phyloP scores from a whole-genome alignment of 2,888 invertebrate species.

The Scaptomyza parva region DNA sequence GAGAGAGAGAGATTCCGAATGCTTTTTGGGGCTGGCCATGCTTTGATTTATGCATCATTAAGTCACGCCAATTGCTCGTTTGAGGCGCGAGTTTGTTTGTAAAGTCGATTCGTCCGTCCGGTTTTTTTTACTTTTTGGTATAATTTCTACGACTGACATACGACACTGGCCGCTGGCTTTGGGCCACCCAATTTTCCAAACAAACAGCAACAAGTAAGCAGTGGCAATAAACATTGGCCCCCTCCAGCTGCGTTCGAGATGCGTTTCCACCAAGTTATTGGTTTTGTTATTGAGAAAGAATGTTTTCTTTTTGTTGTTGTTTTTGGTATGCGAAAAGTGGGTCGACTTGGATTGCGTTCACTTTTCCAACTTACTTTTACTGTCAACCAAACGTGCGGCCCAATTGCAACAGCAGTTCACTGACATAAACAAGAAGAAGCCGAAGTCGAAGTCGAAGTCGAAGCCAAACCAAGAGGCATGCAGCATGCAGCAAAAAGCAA shows the following conservation, averaged over 20 bases:
- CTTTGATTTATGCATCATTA: conserved; percentile 79
- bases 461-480: conserved; percentile 8
- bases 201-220: neutral
- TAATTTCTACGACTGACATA: conserved; percentile 62
- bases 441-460: no score
- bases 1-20: no score
- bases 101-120: conserved; percentile 18
- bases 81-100: conserved; percentile 39
- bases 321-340: conserved; percentile 48
- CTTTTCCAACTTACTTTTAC: conserved; percentile 77
- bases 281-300: conserved; percentile 37
- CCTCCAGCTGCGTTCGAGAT: conserved; percentile 36
- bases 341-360: conserved; percentile 73
- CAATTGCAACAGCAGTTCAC: conserved; percentile 71
- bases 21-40: conserved; percentile 14
- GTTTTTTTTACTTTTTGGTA: conserved; percentile 51
- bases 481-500: conserved; percentile 60
- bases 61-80: conserved; percentile 81
- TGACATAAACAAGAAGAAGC: conserved; percentile 55
- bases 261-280: conserved; percentile 34
- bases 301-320: conserved; percentile 5
- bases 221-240: conserved; percentile 25
- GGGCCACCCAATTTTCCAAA: conserved; percentile 68
- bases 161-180: conserved; percentile 68
- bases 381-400: conserved; percentile 71